These are phyloP conservation scores for Papio anubis DNA, from an alignment of 2,113 vertebrate genomes.

Conservation along the genomic window DNA sequence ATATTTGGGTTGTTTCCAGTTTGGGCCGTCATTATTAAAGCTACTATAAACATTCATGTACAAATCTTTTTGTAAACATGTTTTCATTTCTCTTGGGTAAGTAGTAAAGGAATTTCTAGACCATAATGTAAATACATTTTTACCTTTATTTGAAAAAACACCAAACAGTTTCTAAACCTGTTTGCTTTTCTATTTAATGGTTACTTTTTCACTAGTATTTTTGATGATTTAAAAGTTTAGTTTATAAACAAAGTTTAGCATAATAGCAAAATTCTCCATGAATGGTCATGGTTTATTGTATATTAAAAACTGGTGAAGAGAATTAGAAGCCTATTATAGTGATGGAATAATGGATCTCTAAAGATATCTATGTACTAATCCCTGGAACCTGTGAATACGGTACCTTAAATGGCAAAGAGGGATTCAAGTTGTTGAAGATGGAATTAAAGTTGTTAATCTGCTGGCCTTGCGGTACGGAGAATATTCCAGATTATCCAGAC, in stretches of 20 bases:
- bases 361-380: not conserved
- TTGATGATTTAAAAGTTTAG: conserved; percentile 22
- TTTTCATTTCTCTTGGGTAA: conserved; percentile 25
- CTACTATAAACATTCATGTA: not conserved
- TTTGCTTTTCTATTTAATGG: not conserved
- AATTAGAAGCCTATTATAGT: not conserved
- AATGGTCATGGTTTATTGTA: not conserved
- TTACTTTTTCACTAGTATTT: not conserved
- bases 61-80: not conserved
- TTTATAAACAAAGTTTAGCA: not conserved
- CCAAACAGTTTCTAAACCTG: not conserved
- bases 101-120: not conserved
- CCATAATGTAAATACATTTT: not conserved
- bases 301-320: not conserved
- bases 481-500: not conserved
- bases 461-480: not conserved
- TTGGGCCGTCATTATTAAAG: conserved; percentile 8
- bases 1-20: conserved; percentile 6
- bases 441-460: not conserved
- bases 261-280: not conserved
- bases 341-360: not conserved
- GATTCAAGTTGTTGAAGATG: not conserved
- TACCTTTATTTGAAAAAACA: not conserved
- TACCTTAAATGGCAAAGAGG: not conserved
- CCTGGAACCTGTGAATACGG: not conserved